Evolutionary conservation across 1,140 invertebrate genomes (phyloP).

Genomic region (Zaprionus lachaisei): DNA sequence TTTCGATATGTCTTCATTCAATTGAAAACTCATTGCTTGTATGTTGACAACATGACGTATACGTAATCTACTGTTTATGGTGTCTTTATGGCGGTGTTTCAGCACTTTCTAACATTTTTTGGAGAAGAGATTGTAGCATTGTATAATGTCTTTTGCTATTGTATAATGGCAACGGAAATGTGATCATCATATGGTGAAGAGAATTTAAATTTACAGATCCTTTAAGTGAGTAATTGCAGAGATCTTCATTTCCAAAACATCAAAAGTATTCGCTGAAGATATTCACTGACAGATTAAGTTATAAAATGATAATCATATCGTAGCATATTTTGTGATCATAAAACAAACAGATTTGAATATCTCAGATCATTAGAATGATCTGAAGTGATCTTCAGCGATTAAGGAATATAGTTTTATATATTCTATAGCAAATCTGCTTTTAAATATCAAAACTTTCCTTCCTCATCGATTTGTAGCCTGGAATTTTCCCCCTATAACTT

Average conservation of each 20-base stretch:
- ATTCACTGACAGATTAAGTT: no score
- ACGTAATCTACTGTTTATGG: slow-evolving; percentile 17
- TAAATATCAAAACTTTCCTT: not conserved
- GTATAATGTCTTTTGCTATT: not conserved
- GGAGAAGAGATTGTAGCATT: not conserved
- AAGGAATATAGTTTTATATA: no score
- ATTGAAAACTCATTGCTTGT: not conserved
- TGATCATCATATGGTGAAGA: not conserved
- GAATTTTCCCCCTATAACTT: not conserved
- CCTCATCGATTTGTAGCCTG: not conserved
- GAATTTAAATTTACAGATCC: no score
- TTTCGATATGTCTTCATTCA: slow-evolving; percentile 2
- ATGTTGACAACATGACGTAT: slow-evolving; percentile 28
- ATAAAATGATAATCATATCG: no score
- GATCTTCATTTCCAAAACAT: no score
- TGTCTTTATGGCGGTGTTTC: not conserved
- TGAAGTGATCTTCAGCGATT: accelerated
- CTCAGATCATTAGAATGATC: not conserved
- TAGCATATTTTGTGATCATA: no score
- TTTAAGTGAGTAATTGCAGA: no score
- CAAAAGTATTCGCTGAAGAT: no score
- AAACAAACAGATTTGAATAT: not conserved
- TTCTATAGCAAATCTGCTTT: no score
- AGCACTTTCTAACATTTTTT: slow-evolving; percentile 6
- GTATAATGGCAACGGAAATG: not conserved